Percentiles rank a stretch among this genome's conserved stretches.
Evolutionary conservation across 2,113 vertebrate genomes (phyloP).

Genomic region (Odontesthes bonariensis): DNA sequence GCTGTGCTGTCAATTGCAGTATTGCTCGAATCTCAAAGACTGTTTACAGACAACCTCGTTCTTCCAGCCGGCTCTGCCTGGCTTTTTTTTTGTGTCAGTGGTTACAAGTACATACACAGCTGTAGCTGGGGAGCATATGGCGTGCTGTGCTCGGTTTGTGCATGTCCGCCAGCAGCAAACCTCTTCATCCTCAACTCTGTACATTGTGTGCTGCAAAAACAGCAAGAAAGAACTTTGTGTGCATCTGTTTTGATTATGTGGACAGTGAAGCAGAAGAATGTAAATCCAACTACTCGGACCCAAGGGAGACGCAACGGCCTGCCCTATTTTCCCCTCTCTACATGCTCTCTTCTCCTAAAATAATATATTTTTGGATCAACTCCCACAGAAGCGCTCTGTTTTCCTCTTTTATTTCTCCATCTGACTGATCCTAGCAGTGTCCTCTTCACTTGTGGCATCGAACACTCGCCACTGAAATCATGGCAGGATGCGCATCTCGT

Average conservation of each 20-base stretch:
- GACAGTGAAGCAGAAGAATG: slow-evolving; percentile 44
- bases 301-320: slow-evolving; percentile 23
- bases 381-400: slow-evolving; percentile 37
- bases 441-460: slow-evolving; percentile 9
- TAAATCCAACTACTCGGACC: slow-evolving; percentile 23
- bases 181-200: background rate
- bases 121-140: background rate
- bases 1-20: slow-evolving; percentile 76
- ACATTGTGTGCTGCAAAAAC: background rate
- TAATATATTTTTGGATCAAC: slow-evolving; percentile 39
- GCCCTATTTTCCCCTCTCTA: background rate
- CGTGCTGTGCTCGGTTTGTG: background rate
- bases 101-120: background rate
- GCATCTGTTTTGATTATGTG: slow-evolving; percentile 31
- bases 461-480: slow-evolving; percentile 6
- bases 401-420: slow-evolving; percentile 20
- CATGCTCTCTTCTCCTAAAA: slow-evolving; percentile 24
- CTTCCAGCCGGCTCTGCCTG: slow-evolving; percentile 4
- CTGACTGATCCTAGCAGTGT: slow-evolving; percentile 30
- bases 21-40: slow-evolving; percentile 37
- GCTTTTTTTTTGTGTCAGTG: background rate
- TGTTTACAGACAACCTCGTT: slow-evolving; percentile 30
- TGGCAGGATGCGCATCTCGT: slow-evolving; percentile 15
- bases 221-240: slow-evolving; percentile 1
- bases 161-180: background rate